Percentiles rank a stretch among this genome's conserved stretches.
Evolutionary conservation across 2,113 vertebrate species (phyloP).

Genomic region (Hyperopisus bebe): DNA sequence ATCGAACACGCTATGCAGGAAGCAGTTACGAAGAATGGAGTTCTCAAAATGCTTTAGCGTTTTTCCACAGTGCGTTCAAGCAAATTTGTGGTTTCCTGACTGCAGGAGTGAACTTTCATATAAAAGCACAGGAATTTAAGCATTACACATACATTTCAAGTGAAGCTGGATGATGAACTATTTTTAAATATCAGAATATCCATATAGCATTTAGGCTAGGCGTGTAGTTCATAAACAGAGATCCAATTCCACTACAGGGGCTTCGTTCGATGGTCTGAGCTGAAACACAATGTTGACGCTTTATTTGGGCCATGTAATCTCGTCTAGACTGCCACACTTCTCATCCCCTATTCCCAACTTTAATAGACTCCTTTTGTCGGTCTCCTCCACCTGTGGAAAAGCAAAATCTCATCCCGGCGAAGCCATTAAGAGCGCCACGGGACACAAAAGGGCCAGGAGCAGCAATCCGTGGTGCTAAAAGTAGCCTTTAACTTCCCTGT

Average conservation of each 20-base stretch:
- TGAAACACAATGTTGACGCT: not conserved
- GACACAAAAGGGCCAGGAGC: constrained; percentile 15
- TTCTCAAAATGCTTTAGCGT: not conserved
- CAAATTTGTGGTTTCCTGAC: not conserved
- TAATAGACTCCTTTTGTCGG: constrained; percentile 31
- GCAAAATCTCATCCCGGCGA: constrained; percentile 21
- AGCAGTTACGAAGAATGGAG: not conserved
- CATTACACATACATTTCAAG: not conserved
- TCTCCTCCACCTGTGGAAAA: constrained; percentile 26
- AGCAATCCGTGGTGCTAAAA: constrained; percentile 15
- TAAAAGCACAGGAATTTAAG: not conserved
- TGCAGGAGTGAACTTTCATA: not conserved
- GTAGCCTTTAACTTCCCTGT: constrained; percentile 22
- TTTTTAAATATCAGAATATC: not conserved
- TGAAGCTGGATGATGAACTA: not conserved
- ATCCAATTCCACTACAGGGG: not conserved
- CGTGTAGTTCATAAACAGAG: not conserved
- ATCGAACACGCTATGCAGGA: not conserved
- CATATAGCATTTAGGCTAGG: not conserved
- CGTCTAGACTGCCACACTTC: constrained; percentile 13
- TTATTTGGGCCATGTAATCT: constrained; percentile 23
- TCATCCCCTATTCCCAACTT: constrained; percentile 27
- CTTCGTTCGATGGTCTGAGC: not conserved
- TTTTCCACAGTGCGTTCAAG: not conserved
- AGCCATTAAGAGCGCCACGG: constrained; percentile 27